These are phyloP conservation scores for Zaprionus capensis DNA, from an alignment of 1,140 invertebrate genomes.

Conservation along the genomic window DNA sequence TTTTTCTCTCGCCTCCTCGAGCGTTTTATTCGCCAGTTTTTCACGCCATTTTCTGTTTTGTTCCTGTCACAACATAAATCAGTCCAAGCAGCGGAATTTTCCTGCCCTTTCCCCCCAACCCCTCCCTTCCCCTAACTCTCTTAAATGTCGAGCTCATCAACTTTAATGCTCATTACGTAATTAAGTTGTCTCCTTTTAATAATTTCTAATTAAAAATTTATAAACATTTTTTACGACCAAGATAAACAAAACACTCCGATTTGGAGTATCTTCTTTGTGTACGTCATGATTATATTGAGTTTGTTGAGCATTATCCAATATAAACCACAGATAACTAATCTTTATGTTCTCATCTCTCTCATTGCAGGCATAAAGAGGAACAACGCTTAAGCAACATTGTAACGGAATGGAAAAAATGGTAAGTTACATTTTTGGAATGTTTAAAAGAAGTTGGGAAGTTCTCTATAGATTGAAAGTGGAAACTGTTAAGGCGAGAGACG, in stretches of 20 bases:
- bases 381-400: slow-evolving; percentile 36
- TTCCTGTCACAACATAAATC: slow-evolving; percentile 45
- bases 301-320: not conserved
- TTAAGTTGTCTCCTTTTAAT: slow-evolving; percentile 73
- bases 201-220: slow-evolving; percentile 75
- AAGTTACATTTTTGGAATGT: no score
- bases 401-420: slow-evolving; percentile 81
- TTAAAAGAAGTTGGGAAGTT: no score
- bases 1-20: not conserved
- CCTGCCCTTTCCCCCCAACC: not conserved
- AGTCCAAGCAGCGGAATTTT: slow-evolving; percentile 18
- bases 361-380: slow-evolving; percentile 53
- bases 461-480: no score
- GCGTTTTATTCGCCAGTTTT: slow-evolving; percentile 46
- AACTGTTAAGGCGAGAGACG: no score
- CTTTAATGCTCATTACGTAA: slow-evolving; percentile 70
- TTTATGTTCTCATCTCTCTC: slow-evolving; percentile 42
- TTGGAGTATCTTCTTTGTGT: no score
- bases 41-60: slow-evolving; percentile 47
- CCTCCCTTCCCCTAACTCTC: not conserved
- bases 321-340: slow-evolving; percentile 66
- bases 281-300: no score
- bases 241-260: slow-evolving; percentile 10
- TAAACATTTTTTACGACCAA: slow-evolving; percentile 48
- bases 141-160: slow-evolving; percentile 31